Base-by-base conservation (phyloP, 2,888 invertebrate genomes). In the Dione vanillae region DNA sequence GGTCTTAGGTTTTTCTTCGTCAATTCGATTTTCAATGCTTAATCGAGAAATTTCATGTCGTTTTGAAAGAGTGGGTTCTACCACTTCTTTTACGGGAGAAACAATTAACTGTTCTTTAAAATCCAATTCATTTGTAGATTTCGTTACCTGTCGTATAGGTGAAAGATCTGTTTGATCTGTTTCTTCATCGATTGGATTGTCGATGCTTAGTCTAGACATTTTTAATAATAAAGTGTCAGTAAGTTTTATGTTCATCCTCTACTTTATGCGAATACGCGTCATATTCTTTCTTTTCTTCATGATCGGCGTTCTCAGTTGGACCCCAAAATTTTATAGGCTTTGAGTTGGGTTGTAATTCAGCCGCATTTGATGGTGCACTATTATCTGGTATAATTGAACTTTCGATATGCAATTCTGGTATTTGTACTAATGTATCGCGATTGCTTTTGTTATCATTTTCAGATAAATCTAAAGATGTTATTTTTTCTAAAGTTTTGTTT, bases 181-280 rank as follows among this genome's bases (percentile, higher is more conserved):
- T 14, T 37, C 35, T 54, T 54, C 54, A n/a, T 37, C 9, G n/a
- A 54, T 37, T 9, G 54, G 37, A 27, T 6, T 19, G 14, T 45
- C 45, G 11, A 49, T 49, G 49, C 49, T 49, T 19, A 61, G n/a
- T 27, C 11, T 61, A 16, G 61, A 61, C 45, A 61, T 45, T 45
- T 61, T 61, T 16, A 27, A 0, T 45, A 61, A 16, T 16, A 61
- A 11, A 14, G 27, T 45, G 5, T 61, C 45, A n/a, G 11, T 45
- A 27, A 45, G 27, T 45, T 45, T 45, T 16, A 35, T 61, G 27
- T 45, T 61, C 45, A n/a, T 43, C 27, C 16, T 35, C 45, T n/a
- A 35, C 6, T 45, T n/a, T 43, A 45, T 27, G n/a, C 11, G 27
- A 43, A 35, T n/a, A 20, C 11, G 7, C 1, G n/a, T 61, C 12